Conservation (phyloP, 2,113 vertebrate genomes). For the Thamnophis sirtalis region DNA sequence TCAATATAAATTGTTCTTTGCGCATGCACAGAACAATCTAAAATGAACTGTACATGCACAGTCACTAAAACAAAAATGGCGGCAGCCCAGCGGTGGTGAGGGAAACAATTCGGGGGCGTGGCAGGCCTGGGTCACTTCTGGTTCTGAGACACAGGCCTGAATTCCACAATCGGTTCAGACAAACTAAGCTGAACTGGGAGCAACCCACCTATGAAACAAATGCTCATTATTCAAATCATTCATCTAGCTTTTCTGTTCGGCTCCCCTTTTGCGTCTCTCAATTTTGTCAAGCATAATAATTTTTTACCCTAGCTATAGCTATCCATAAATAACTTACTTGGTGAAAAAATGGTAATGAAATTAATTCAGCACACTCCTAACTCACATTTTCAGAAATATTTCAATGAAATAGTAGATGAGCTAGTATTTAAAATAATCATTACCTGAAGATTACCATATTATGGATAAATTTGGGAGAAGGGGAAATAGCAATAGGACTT, state of each 20-base stretch:
- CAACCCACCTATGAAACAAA: neutral
- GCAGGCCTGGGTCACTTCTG: no score
- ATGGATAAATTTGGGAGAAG: neutral
- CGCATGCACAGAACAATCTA: no score
- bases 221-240: neutral
- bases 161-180: no score
- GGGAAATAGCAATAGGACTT: neutral
- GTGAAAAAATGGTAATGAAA: neutral
- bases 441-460: neutral
- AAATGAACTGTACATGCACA: no score
- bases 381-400: neutral
- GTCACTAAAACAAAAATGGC: no score
- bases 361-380: neutral
- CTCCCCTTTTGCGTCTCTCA: neutral
- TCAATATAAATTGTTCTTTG: no score
- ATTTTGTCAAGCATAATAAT: neutral
- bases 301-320: neutral
- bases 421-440: neutral
- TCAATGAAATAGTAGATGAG: neutral
- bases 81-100: no score
- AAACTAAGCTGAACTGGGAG: no score
- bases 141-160: no score
- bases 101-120: no score
- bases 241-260: neutral
- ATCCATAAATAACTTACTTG: neutral